These are phyloP conservation scores for Apotomis capreana DNA, from an alignment of 2,888 invertebrate species.

Conservation along the genomic window DNA sequence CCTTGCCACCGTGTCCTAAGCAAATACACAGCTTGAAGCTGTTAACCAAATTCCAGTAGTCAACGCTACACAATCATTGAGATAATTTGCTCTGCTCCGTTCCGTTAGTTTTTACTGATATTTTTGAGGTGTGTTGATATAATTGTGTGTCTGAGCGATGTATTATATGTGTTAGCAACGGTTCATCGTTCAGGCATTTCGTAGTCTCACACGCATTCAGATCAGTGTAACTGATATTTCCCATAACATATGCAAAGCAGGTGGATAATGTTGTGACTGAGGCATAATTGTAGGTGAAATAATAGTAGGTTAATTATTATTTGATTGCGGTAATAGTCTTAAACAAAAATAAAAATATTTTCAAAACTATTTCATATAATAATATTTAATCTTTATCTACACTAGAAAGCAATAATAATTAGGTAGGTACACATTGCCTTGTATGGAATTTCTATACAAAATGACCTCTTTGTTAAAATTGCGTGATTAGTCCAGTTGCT, in stretches of 20 bases:
- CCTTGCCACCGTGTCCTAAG: too few species aligned
- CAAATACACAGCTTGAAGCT: neutral
- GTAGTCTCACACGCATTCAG: conserved; percentile 19
- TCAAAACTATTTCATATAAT: too few species aligned
- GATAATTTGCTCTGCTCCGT: neutral
- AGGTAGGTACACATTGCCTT: too few species aligned
- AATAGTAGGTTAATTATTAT: neutral
- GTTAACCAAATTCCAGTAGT: neutral
- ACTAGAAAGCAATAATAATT: too few species aligned
- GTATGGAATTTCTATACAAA: too few species aligned
- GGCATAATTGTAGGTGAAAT: neutral
- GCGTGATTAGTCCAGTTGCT: too few species aligned
- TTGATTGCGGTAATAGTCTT: too few species aligned
- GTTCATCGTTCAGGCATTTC: conserved; percentile 6
- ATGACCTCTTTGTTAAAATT: too few species aligned
- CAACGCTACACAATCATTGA: neutral
- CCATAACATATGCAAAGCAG: conserved; percentile 21
- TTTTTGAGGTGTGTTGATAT: neutral
- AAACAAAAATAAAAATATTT: too few species aligned
- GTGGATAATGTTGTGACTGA: conserved; percentile 11
- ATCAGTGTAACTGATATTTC: conserved; percentile 6
- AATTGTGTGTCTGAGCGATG: neutral
- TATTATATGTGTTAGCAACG: neutral
- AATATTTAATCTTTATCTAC: too few species aligned
- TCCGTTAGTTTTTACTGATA: neutral